Conservation (phyloP, 2,888 invertebrate genomes). For the Reticulitermes lucifugus region DNA sequence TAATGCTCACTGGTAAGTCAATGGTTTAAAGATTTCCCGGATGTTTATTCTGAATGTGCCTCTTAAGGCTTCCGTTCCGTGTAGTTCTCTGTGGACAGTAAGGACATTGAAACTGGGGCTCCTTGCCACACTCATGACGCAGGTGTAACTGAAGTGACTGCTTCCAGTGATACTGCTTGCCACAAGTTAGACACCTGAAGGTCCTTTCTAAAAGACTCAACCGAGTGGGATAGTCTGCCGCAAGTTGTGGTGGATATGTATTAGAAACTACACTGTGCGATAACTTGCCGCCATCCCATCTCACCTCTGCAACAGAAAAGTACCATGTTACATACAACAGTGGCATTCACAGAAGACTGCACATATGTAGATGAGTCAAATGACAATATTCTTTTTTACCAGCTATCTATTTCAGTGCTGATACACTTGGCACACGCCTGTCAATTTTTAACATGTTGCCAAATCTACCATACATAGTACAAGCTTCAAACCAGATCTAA, state of each 20-base stretch:
- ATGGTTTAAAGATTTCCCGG: background rate
- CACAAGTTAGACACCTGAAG: conserved; percentile 61
- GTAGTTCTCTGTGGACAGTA: conserved; percentile 57
- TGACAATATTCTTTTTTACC: too few species aligned
- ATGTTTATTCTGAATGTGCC: conserved; percentile 52
- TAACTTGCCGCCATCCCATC: background rate
- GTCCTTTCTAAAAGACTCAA: background rate
- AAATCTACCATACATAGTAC: too few species aligned
- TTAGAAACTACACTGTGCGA: background rate
- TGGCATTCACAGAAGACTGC: too few species aligned
- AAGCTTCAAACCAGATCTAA: too few species aligned
- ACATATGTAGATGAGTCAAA: too few species aligned
- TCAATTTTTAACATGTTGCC: too few species aligned
- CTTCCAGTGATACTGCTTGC: conserved; percentile 61
- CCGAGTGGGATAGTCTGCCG: background rate
- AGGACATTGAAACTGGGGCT: conserved; percentile 62
- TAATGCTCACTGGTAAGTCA: background rate
- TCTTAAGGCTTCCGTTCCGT: conserved; percentile 49
- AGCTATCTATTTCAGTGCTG: too few species aligned
- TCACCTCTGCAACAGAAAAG: background rate
- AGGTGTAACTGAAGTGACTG: conserved; percentile 62
- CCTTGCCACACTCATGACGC: conserved; percentile 62
- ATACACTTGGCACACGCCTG: too few species aligned
- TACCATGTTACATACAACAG: too few species aligned
- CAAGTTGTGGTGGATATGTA: background rate